Conservation (phyloP, 2,113 vertebrate genomes). For the Anoplopoma fimbria region DNA sequence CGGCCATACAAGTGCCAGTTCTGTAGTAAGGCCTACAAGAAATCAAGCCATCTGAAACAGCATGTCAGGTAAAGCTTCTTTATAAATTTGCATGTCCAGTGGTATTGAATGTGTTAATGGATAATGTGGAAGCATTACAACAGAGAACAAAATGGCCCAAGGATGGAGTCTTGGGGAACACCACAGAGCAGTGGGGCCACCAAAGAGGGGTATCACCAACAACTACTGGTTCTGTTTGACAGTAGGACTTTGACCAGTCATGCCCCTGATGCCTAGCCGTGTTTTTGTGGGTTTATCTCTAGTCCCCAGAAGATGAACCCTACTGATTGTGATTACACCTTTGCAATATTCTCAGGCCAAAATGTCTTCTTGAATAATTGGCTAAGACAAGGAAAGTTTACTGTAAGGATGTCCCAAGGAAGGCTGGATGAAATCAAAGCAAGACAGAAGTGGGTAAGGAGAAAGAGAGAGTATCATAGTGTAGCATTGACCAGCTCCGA, state of each 20-base stretch:
- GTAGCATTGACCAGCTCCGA: not conserved
- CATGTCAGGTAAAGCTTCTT: conserved; percentile 90
- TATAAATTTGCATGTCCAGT: not conserved
- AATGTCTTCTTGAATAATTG: not conserved
- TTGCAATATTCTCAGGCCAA: not conserved
- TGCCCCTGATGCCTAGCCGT: not conserved
- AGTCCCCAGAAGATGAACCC: not conserved
- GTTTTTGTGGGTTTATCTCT: not conserved
- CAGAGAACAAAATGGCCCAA: not conserved
- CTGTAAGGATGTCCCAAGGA: not conserved
- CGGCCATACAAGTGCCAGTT: conserved; percentile 96
- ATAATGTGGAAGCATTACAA: not conserved
- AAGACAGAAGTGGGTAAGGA: not conserved
- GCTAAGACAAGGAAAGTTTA: not conserved
- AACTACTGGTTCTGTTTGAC: not conserved
- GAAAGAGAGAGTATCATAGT: not conserved
- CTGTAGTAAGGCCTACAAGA: conserved; percentile 97
- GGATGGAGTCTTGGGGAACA: not conserved
- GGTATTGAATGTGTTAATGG: not conserved
- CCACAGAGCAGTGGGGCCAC: not conserved
- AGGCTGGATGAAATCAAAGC: not conserved
- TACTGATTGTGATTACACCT: not conserved
- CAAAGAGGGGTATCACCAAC: not conserved
- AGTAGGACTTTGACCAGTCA: not conserved
- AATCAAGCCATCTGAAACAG: conserved; percentile 98